Base-by-base conservation (phyloP, 2,113 vertebrate genomes). In the Rana temporaria region DNA sequence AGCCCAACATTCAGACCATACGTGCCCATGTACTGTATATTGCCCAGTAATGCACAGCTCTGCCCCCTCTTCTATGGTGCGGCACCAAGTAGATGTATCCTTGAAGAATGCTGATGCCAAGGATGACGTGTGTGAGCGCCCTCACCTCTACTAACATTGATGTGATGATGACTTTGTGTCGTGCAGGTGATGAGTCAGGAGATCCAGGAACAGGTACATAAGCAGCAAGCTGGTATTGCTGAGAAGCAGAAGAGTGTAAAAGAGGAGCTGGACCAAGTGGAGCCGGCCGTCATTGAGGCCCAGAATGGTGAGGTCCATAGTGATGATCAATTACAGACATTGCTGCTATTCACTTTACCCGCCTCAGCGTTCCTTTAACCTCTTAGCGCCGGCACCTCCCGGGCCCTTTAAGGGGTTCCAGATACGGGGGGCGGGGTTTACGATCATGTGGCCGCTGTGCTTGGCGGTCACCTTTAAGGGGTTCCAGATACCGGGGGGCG, bases 141-240 rank as follows among this genome's bases (percentile, higher is more conserved):
- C 12, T 62, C 20, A n/a, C 34, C 4, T 2, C 19, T 12, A n/a
- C 59, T n/a, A 1, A n/a, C 14, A 22, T 62, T 26, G 7, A 6
- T 38, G 34, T 48, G 42, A n/a, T 69, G 6, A 63, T 22, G 32
- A 3, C 7, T 48, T 74, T 66, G 55, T 69, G 77, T 15, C 4
- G 48, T 38, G 6, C 70, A 99, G 98, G 97, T 99, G 80, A 98
- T 98, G 98, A 99, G 98, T 91, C 98, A 99, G 72, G 98, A 99
- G 84, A 99, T 99, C 76, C 98, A 99, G 88, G 98, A 99, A 48
- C 92, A 98, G 82, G 93, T 99, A 79, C 98, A 98, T 85, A 99
- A 96, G 86, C 98, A 99, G 88, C 98, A 99, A 87, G 98, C 98
- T 65, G 93, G 94, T 34, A 99, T 99, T 84, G 98, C 97, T 52